Evolutionary conservation across 1,140 invertebrate genomes (phyloP).

Genomic region (Brachionus plicatilis): DNA sequence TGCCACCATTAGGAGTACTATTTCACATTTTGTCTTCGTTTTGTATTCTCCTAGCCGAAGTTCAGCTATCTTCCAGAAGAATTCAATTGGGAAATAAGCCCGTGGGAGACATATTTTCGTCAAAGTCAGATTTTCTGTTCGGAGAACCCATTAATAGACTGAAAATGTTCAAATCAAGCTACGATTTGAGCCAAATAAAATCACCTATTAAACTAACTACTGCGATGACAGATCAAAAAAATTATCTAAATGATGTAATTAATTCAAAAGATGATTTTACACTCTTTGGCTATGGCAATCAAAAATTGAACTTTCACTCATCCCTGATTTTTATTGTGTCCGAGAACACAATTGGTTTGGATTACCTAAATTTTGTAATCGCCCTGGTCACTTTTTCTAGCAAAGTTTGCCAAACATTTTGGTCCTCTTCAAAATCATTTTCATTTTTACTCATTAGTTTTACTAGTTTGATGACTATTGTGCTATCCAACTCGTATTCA

Average conservation of each 20-base stretch:
- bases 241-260: not conserved
- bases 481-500: not conserved
- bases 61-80: not conserved
- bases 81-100: conserved; percentile 20
- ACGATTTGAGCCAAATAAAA: not conserved
- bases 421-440: conserved; percentile 9
- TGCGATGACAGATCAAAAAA: not conserved
- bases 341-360: not conserved
- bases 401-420: not conserved
- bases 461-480: not conserved
- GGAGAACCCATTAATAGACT: conserved; percentile 32
- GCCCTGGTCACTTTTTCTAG: not conserved
- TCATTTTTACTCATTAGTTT: not conserved
- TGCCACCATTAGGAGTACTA: not conserved
- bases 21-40: conserved; percentile 1
- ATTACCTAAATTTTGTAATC: conserved; percentile 15
- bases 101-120: conserved; percentile 23
- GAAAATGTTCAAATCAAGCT: not conserved
- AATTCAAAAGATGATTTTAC: conserved; percentile 35
- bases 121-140: conserved; percentile 22
- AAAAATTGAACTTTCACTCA: not conserved
- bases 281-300: not conserved
- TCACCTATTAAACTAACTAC: not conserved
- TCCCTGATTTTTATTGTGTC: not conserved
- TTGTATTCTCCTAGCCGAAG: not conserved